Conservation (phyloP, 2,888 invertebrate genomes). For the Drosophila paucipuncta region DNA sequence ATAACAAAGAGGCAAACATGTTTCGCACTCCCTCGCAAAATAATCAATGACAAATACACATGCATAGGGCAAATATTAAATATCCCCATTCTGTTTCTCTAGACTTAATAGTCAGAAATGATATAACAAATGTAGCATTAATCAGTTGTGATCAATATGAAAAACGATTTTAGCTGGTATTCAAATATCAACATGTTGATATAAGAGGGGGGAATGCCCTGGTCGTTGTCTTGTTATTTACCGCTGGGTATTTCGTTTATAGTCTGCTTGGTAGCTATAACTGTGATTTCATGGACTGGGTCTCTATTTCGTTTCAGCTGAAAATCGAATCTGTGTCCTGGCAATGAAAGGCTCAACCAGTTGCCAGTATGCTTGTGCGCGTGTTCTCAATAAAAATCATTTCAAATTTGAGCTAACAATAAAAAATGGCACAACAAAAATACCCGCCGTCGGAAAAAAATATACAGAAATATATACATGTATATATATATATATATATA, state of each 20-base stretch:
- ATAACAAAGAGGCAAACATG: not conserved
- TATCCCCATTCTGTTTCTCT: not conserved
- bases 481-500: not conserved
- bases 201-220: not conserved
- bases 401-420: constrained; percentile 71
- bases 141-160: constrained; percentile 13
- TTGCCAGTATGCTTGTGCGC: constrained; percentile 11
- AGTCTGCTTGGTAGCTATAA: constrained; percentile 7
- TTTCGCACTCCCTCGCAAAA: not conserved
- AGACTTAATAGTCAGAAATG: constrained; percentile 23
- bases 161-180: not conserved
- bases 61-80: not conserved
- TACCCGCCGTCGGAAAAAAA: constrained; percentile 30
- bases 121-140: constrained; percentile 23
- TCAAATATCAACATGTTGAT: constrained; percentile 6
- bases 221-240: constrained; percentile 55
- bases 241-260: constrained; percentile 11
- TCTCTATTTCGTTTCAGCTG: not conserved
- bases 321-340: not conserved
- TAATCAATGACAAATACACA: not conserved
- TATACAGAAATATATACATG: too few relatives aligned
- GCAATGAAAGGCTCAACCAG: constrained; percentile 18
- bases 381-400: constrained; percentile 68
- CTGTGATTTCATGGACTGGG: constrained; percentile 29
- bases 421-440: constrained; percentile 52